These are phyloP conservation scores for Ciconia maguari DNA, from an alignment of 2,113 vertebrate species.

Conservation along the genomic window DNA sequence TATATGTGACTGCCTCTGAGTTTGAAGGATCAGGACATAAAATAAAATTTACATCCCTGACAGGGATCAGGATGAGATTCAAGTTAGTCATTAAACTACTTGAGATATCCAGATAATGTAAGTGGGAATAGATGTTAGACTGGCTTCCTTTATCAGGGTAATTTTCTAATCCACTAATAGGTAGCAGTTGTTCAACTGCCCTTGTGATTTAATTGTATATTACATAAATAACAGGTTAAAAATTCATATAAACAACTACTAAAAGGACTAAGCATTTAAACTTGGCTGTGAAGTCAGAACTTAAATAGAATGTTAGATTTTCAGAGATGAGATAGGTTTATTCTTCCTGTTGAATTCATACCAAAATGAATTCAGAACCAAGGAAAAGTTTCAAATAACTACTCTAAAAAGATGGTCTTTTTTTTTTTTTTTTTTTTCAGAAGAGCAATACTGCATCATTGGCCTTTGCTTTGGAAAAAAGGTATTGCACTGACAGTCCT, in stretches of 20 bases:
- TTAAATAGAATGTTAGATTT: not conserved
- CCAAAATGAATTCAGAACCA: not conserved
- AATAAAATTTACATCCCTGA: not conserved
- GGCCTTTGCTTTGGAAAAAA: conserved; percentile 22
- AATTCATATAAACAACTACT: not conserved
- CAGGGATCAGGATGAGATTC: too few relatives aligned
- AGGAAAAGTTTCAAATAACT: not conserved
- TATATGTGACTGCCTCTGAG: not conserved
- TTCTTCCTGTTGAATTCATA: not conserved
- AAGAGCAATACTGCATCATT: conserved; percentile 6
- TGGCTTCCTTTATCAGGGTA: not conserved
- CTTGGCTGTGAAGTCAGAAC: not conserved
- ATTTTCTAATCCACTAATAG: not conserved
- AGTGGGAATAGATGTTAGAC: not conserved
- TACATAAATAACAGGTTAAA: not conserved
- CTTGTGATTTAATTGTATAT: not conserved
- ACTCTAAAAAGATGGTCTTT: not conserved
- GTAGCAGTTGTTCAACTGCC: not conserved
- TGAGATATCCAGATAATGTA: too few relatives aligned
- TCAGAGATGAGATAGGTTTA: not conserved
- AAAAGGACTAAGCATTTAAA: not conserved
- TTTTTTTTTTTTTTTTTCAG: not conserved
- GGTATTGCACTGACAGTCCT: conserved; percentile 20
- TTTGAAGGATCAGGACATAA: not conserved
- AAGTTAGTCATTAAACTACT: too few relatives aligned